Percentiles rank a stretch among this genome's conserved stretches.
Conservation (phyloP, 2,113 vertebrate genomes). For the Osmerus eperlanus region DNA sequence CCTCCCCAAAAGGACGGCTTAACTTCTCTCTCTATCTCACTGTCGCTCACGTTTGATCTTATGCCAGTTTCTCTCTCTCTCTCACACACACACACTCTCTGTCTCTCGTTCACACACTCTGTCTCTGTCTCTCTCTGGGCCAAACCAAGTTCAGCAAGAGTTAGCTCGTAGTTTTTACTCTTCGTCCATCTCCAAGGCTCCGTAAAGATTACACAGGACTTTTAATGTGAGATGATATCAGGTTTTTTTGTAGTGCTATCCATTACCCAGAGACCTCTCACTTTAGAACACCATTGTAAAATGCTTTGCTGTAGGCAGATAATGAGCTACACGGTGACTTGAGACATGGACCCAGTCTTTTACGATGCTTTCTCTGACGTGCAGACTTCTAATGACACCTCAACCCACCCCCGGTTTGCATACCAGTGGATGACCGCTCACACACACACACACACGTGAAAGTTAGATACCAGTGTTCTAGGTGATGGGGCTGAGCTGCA, state of each 20-base stretch:
- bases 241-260: no score
- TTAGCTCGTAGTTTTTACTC: not conserved
- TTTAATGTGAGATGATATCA: not conserved
- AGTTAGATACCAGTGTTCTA: constrained; percentile 5
- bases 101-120: not conserved
- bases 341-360: not conserved
- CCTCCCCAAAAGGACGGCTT: constrained; percentile 16
- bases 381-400: no score
- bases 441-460: not conserved
- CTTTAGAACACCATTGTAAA: not conserved
- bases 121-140: not conserved
- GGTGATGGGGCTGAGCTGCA: not conserved
- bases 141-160: not conserved
- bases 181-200: not conserved
- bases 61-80: not conserved
- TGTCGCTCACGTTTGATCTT: not conserved
- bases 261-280: not conserved
- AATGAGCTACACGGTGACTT: not conserved
- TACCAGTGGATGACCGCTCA: no score
- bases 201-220: not conserved
- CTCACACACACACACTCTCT: not conserved
- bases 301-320: not conserved
- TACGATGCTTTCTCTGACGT: not conserved
- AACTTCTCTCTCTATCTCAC: constrained; percentile 5
- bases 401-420: no score